Conservation (phyloP, 1,140 invertebrate genomes). For the Idris sp. region DNA sequence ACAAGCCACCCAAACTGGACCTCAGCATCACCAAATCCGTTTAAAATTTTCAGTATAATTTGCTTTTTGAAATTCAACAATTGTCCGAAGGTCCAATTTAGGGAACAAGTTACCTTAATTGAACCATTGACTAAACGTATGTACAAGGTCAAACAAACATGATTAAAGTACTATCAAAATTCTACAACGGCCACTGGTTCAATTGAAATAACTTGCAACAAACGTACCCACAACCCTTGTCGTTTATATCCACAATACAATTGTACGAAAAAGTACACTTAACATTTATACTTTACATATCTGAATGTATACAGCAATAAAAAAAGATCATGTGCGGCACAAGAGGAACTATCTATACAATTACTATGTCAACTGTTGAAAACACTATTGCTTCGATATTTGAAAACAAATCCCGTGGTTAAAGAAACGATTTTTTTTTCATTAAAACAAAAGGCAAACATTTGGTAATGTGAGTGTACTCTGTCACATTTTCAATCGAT, state of each 20-base stretch:
- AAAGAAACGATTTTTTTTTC: too few relatives aligned
- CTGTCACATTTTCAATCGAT: conserved; percentile 19
- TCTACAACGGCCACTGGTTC: conserved; percentile 22
- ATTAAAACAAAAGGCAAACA: too few relatives aligned
- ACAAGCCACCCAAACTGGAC: conserved; percentile 41
- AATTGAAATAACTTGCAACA: conserved; percentile 23
- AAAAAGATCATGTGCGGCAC: conserved; percentile 32
- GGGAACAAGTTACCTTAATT: conserved; percentile 29
- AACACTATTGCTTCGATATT: conserved; percentile 29
- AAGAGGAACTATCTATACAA: conserved; percentile 52
- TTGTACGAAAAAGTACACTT: conserved; percentile 51
- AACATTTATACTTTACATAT: conserved; percentile 48
- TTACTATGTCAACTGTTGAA: conserved; percentile 35
- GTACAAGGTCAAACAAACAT: conserved; percentile 35
- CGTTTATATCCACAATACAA: conserved; percentile 23
- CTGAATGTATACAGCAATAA: conserved; percentile 32
- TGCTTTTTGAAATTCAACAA: conserved; percentile 2
- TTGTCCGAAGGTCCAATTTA: conserved; percentile 32
- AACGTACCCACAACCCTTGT: conserved; percentile 35
- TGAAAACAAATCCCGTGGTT: conserved; percentile 3
- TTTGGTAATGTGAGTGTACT: conserved; percentile 8
- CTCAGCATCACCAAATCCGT: not conserved
- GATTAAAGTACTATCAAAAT: conserved; percentile 31
- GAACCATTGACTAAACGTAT: conserved; percentile 31
- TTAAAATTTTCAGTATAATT: conserved; percentile 2